phyloP scores from a whole-genome alignment of 2,113 vertebrate species.

The Arvicanthis niloticus region DNA sequence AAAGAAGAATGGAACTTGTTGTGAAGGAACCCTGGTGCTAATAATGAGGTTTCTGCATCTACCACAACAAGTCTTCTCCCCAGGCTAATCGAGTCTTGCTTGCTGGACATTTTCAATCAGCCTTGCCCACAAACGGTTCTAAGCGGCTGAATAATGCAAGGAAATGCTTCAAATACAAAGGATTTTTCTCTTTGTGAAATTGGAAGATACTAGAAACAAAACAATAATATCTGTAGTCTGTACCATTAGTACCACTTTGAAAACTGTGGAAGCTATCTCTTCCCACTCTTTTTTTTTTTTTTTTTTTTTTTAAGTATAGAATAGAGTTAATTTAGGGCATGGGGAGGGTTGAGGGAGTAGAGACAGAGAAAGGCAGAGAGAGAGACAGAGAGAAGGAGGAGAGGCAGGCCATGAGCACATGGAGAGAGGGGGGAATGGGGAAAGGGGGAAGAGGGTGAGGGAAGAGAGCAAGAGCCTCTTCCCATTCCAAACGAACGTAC shows the following conservation, averaged over 20 bases:
- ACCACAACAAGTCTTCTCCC: constrained; percentile 56
- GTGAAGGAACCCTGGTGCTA: constrained; percentile 53
- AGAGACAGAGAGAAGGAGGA: too few species aligned
- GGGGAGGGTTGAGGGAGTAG: too few species aligned
- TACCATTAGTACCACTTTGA: neutral
- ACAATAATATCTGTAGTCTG: neutral
- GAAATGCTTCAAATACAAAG: neutral
- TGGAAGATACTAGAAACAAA: constrained; percentile 4
- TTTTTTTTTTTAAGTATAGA: too few species aligned
- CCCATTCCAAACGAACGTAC: neutral
- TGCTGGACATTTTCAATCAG: constrained; percentile 60
- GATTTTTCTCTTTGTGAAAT: constrained; percentile 19
- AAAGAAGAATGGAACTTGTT: constrained; percentile 40
- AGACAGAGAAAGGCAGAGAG: too few species aligned
- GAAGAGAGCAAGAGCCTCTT: neutral
- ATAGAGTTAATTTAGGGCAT: too few species aligned
- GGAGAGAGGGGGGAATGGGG: too few species aligned
- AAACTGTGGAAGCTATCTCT: neutral
- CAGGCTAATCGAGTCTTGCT: constrained; percentile 1
- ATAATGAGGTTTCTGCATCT: constrained; percentile 69
- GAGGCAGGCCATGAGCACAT: too few species aligned
- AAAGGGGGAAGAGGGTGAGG: too few species aligned
- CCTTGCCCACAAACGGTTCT: neutral
- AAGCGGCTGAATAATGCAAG: constrained; percentile 58
- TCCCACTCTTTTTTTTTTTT: neutral